Evolutionary conservation across 2,113 vertebrate species (phyloP).

Genomic region (Cyphomyrus plagiostoma): DNA sequence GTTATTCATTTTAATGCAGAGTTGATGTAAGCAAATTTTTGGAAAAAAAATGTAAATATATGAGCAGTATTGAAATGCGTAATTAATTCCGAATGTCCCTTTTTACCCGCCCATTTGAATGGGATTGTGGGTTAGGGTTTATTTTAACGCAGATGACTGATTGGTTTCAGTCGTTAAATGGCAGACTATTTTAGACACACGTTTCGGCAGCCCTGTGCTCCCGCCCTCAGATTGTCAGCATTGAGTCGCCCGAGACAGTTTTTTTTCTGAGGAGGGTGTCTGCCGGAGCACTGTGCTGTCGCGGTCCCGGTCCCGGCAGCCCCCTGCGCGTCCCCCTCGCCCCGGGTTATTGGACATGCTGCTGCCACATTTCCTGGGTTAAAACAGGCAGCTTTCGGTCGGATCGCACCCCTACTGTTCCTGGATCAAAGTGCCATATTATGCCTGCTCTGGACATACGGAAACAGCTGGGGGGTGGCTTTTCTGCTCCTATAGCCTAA

Average conservation of each 20-base stretch:
- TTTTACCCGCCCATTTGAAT: not conserved
- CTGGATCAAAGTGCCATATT: not conserved
- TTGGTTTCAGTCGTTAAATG: not conserved
- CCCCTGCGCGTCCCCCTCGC: not conserved
- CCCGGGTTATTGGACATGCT: not conserved
- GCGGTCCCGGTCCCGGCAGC: not conserved
- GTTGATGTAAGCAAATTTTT: not conserved
- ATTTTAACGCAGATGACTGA: not conserved
- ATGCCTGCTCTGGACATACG: constrained; percentile 15
- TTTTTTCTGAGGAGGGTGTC: not conserved
- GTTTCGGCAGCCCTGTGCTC: not conserved
- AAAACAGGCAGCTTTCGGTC: not conserved
- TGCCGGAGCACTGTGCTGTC: not conserved
- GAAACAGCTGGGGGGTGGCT: constrained; percentile 9
- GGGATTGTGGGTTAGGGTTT: not conserved
- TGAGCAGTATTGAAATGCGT: not conserved
- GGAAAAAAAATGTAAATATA: constrained; percentile 11
- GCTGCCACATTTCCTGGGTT: not conserved
- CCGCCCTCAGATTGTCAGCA: not conserved
- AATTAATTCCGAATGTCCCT: not conserved
- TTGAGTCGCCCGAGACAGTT: not conserved
- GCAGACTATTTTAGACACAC: not conserved
- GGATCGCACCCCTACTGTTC: not conserved
- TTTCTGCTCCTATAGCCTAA: not conserved
- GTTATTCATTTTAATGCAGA: not conserved